Base-by-base conservation (phyloP, 2,888 invertebrate genomes). In the Nemotelus pantherinus region DNA sequence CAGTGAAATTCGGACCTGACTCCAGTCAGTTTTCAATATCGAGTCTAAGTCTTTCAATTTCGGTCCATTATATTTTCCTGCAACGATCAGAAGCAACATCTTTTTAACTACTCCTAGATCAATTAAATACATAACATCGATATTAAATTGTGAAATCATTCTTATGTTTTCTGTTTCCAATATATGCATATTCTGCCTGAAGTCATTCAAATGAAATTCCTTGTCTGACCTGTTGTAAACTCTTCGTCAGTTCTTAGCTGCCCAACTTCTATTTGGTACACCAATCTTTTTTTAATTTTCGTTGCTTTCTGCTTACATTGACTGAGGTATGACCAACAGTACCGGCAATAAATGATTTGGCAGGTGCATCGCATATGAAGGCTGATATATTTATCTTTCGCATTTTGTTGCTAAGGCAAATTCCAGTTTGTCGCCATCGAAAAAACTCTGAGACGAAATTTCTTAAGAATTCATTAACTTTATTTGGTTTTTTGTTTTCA, bases 41-140 rank as follows among this genome's bases (percentile, higher is more conserved):
- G n/a, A n/a, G 1, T 25, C 25, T 25, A 25, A 25, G 25, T 25
- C 25, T 25, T 25, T 25, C 25, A 25, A 25, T 25, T 25, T 25
- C 1, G 25, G 25, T 1, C 25, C 25, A 25, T 25, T 25, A 25
- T 25, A 25, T 25, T 25, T 25, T 5, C 3, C 41, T 70, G 57
- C 70, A 6, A 45, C 25, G 25, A 1, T 25, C 25, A 25, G 25
- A 25, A 25, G 25, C 57, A 79, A 72, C 58, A 80, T 76, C 58
- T 80, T 80, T 57, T 71, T 77, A 25, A 70, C 79, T 10, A 81
- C 79, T 45, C 80, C 81, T 45, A 81, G 77, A 78, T 82, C 82
- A 74, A 82, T 79, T 5, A 80, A 65, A 72, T 83, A 82, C 82
- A 82, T 82, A 25, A 81, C 80, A 76, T 82, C 83, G 7, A 81